Base-by-base conservation (phyloP, 2,797 vertebrate species). In the Rhabdomys pumilio region DNA sequence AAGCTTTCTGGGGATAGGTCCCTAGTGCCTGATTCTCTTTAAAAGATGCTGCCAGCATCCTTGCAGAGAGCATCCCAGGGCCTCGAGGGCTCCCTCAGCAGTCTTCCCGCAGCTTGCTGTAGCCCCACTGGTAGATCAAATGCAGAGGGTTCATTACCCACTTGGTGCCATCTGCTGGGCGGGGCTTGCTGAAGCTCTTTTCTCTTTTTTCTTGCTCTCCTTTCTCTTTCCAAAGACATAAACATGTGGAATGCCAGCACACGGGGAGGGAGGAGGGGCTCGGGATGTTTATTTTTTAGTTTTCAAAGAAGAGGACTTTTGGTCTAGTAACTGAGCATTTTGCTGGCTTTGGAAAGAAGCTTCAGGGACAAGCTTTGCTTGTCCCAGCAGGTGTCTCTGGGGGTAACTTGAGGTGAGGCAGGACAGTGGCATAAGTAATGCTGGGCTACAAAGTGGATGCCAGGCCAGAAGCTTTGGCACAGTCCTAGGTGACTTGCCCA, bases 211-310 rank as follows among this genome's bases (percentile, higher is more conserved):
- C 9, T 89, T 22, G 26, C n/a, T 34, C 9, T 22, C 38, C 82
- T 61, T 63, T 84, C 95, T 96, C 94, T 85, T 96, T 97, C 96
- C 97, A 96, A 95, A 95, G 92, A 77, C 92, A 93, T 55, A 95
- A 96, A 95, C 85, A 89, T 90, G 92, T 82, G 92, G 53, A 38
- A 57, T 47, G 72, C 73, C 57, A 47, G 93, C 81, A 59, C 67
- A 50, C 19, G 59, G 61, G 6, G 59, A 29, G 41, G 29, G 6
- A 13, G 15, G 38, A 77, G 67, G 86, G 73, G 47, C 53, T 92
- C 13, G 81, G 86, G 67, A 80, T 86, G 61, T 91, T 97, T 97
- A 92, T 89, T 95, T 95, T 96, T 44, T 79, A 95, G 72, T 75
- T 90, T 83, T 95, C 90, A 94, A 96, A 69, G 47, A 90, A 90